A percentile compares a stretch with the other conserved stretches of the same genome.
Conservation (phyloP, 1,140 invertebrate species). For the Lucilia sericata region DNA sequence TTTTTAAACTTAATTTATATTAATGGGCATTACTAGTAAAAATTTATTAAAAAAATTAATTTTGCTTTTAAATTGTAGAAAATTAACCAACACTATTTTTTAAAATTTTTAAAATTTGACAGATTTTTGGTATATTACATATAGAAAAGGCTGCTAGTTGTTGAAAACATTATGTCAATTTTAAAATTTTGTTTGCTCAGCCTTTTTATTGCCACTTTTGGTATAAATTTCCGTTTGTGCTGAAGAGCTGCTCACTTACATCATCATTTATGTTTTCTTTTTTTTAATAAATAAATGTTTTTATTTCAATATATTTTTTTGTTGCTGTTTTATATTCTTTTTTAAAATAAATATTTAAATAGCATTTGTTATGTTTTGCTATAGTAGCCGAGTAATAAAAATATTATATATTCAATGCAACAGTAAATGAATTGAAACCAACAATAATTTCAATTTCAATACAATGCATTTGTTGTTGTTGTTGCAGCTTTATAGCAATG, state of each 20-base stretch:
- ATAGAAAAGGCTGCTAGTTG: no score
- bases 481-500: not conserved
- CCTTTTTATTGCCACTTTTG: not conserved
- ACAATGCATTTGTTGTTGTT: not conserved
- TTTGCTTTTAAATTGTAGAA: no score
- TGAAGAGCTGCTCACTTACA: not conserved
- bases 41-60: no score
- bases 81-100: no score
- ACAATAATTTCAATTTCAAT: conserved; percentile 3
- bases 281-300: no score
- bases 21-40: no score
- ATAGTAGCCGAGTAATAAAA: not conserved
- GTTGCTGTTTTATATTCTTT: not conserved
- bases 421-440: not conserved
- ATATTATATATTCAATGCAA: not conserved
- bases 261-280: not conserved
- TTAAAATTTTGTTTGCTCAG: not conserved
- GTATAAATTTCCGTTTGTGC: no score
- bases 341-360: not conserved
- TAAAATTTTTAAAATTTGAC: no score
- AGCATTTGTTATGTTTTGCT: not conserved
- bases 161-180: not conserved
- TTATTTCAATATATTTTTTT: no score
- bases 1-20: no score
- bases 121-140: no score